Base-by-base conservation (phyloP, 2,888 invertebrate genomes). In the Listrodromus nycthemerus region DNA sequence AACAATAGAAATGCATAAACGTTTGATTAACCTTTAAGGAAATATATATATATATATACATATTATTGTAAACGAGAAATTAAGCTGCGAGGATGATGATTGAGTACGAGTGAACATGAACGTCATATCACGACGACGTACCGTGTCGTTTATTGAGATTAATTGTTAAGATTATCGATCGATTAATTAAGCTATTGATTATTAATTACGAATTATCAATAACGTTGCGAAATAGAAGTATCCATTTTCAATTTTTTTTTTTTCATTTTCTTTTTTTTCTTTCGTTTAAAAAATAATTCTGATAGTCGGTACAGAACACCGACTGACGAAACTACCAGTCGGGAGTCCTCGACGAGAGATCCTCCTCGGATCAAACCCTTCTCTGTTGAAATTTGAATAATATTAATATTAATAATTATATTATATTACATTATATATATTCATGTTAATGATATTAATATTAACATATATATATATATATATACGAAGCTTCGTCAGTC, bases 401-500 rank as follows among this genome's bases (percentile, higher is more conserved):
- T 37, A 37, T 37, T 37, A 37, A 37, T 13, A 33, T 65, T 37
- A 37, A 37, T 37, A 37, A 37, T 37, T 37, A 37, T 37, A 37
- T 10, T 8, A 37, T 37, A 30, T 30, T 30, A 30, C 37, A 10
- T 37, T 37, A 37, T 37, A 37, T 37, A 37, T 37, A 37, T 37
- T 37, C 8, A 37, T 37, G 37, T 37, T 37, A 37, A 37, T 37
- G 37, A 37, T 16, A 45, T 45, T 45, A 45, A 75, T 58, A 50
- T 55, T 19, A 63, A 63, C 63, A 69, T n/a, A 69, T 69, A 27
- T 58, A 66, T 41, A 70, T 63, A 70, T 65, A 48, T 45, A 50
- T 61, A 69, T 50, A 27, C 27, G 5, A 75, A 70, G 63, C 37
- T 80, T 80, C 66, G 76, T 76, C 80, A 52, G 71, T 80, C 63